Base-by-base conservation (phyloP, 2,113 vertebrate species). In the Lathamus discolor region DNA sequence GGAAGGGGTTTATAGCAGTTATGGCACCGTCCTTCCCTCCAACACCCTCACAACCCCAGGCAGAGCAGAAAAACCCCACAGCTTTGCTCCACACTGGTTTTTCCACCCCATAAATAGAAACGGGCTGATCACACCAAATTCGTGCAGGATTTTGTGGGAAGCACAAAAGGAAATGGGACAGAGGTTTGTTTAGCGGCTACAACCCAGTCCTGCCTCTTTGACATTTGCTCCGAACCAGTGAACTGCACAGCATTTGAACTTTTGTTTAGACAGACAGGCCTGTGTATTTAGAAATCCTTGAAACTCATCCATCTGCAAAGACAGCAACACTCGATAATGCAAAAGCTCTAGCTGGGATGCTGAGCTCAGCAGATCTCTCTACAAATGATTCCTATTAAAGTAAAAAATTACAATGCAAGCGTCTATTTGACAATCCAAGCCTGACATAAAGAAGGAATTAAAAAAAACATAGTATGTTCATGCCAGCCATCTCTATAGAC, bases 371-470 rank as follows among this genome's bases (percentile, higher is more conserved):
- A 96, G 59, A 97, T 96, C 91, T 94, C 86, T 74, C 88, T 93
- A 91, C 88, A 94, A 94, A 94, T 86, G 93, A 96, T 95, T 96
- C 93, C 94, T 95, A 97, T 96, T 97, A 96, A 95, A 95, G 93
- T 94, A 94, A 97, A 96, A 97, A 97, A 96, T 96, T 93, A 94
- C 93, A 96, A 87, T 72, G 88, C 90, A 83, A 95, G 85, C 51
- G 3, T 87, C 96, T 94, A 94, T 93, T 95, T 96, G 93, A 93
- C 93, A 95, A 92, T 84, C 90, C 75, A 91, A 96, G 86, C 81
- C 85, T 83, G 73, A 75, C 84, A 76, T 86, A 90, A 63, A 86
- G 90, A 87, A 48, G 35, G 19, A 95, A 91, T 90, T 89, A 74
- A 85, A 96, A 86, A 94, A 19, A 1, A 0, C 80, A 54, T 63